Evolutionary conservation across 2,888 invertebrate species (phyloP), one percentile per base, ranked within the genome.

Genomic region (Sesamia inferens): DNA sequence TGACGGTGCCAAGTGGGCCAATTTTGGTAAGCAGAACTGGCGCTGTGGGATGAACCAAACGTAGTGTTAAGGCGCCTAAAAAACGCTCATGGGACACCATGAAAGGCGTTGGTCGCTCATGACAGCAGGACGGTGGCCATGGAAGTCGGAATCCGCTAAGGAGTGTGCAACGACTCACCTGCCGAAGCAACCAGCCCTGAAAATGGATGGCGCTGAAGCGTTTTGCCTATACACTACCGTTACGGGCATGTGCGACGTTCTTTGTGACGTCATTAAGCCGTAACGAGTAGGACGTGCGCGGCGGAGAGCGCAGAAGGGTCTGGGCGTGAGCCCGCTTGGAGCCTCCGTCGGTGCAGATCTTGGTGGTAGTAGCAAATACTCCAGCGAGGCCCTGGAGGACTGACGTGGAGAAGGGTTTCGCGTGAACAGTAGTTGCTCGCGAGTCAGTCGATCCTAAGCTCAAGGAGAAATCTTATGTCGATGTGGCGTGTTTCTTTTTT

Each of bases 41-140:
- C 97, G 97, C 96, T 97, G 97, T 97, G 97, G 97, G 97, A 97
- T 97, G 97, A 97, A 97, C 97, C 97, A 96, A 97, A 97, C 97
- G 97, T 94, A 93, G 96, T 96, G 97, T 97, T 97, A 97, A 97
- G 97, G 97, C 96, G 97, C 97, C 97, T 90, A 94, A 97, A 94
- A 94, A 95, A 96, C 96, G 97, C 97, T 91, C 88, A 91, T 44
- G 86, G 84, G 90, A 39, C 86, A 88, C 87, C 87, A 82, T 44
- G 82, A 89, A 90, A 90, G 97, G 97, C 31, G 31, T 31, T 31
- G 31, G 31, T 31, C 3, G 31, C 31, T 31, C 31, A 31, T 2
- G 31, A 31, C 31, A 31, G 31, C 31, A 31, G 31, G 31, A 31
- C 31, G 31, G 31, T 31, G 31, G 31, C 31, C 31, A 31, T 31